These are phyloP conservation scores for Solenodon paradoxus DNA, from an alignment of 2,113 vertebrate species.

Conservation along the genomic window DNA sequence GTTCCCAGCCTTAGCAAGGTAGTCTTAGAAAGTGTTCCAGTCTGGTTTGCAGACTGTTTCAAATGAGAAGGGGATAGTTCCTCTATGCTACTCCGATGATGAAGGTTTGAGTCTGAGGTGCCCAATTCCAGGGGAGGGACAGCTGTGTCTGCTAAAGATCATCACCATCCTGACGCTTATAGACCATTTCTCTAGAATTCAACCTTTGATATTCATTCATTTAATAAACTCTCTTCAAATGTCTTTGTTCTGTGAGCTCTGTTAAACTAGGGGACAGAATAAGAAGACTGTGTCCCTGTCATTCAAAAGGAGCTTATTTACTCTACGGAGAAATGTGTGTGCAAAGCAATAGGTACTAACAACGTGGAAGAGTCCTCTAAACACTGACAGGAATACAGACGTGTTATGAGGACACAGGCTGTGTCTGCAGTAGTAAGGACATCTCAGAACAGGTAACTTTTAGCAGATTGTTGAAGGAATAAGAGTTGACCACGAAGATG, in stretches of 20 bases:
- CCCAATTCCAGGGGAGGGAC: too few species aligned
- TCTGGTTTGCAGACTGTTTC: neutral
- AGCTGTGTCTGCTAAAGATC: rapidly evolving
- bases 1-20: neutral
- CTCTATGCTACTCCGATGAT: neutral
- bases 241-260: neutral
- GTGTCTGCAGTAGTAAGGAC: neutral
- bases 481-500: neutral
- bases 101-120: neutral
- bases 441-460: neutral
- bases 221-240: neutral
- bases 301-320: neutral
- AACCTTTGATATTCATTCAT: neutral
- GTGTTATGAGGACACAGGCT: neutral
- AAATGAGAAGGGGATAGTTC: neutral
- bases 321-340: rapidly evolving
- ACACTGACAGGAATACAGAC: neutral
- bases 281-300: neutral
- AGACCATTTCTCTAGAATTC: neutral
- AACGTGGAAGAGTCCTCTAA: neutral
- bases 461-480: neutral
- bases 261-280: neutral
- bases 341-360: neutral
- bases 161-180: rapidly evolving
- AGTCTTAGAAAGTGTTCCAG: neutral